Conservation (phyloP, 1,140 invertebrate species). For the Sarcophaga peregrina region DNA sequence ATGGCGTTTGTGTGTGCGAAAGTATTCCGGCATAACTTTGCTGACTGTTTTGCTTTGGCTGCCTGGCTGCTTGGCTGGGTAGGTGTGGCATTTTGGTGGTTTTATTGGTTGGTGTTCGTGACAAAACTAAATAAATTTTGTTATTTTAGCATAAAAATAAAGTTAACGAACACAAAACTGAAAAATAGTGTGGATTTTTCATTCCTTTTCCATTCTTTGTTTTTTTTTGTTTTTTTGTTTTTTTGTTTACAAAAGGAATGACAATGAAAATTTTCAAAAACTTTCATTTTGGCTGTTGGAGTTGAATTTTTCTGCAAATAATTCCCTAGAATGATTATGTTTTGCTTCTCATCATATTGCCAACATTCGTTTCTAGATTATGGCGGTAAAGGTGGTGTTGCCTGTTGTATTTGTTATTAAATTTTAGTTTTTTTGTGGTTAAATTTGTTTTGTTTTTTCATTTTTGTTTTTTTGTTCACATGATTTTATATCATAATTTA, state of each 20-base stretch:
- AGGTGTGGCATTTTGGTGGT: background rate
- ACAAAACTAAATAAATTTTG: conserved; percentile 35
- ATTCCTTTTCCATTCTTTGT: background rate
- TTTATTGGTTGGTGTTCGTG: conserved; percentile 19
- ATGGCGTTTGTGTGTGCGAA: too few species aligned
- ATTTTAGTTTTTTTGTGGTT: background rate
- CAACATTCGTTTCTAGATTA: background rate
- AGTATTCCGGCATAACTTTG: too few species aligned
- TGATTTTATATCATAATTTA: conserved; percentile 3
- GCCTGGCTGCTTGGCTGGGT: too few species aligned
- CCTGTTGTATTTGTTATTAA: background rate
- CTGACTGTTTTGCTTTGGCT: too few species aligned
- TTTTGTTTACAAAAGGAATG: conserved; percentile 29
- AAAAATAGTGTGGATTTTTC: conserved; percentile 1
- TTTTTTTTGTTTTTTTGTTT: too few species aligned
- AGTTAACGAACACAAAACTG: background rate
- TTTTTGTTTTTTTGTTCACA: background rate
- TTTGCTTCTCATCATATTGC: background rate
- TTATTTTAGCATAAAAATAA: conserved; percentile 28
- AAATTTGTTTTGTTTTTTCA: background rate
- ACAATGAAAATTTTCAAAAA: conserved; percentile 9
- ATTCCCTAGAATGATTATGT: background rate
- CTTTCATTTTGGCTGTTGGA: background rate
- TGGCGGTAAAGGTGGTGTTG: background rate
- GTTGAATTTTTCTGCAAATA: too few species aligned